Percentiles rank a stretch among this genome's conserved stretches.
Conservation (phyloP, 2,113 vertebrate genomes). For the Ictalurus punctatus region DNA sequence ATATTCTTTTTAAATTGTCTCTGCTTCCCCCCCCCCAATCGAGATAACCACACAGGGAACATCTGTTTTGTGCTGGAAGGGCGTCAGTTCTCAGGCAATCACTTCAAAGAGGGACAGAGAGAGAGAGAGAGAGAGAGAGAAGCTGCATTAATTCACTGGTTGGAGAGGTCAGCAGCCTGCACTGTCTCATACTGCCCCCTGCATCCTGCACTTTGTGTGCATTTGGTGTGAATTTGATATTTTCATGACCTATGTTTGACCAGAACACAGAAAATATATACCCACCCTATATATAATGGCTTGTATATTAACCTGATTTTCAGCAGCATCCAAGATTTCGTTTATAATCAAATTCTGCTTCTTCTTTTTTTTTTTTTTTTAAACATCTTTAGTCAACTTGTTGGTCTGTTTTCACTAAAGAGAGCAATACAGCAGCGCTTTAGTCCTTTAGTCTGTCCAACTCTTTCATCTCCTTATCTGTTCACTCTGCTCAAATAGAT, state of each 20-base stretch:
- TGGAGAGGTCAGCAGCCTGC: slow-evolving; percentile 34
- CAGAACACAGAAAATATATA: not conserved
- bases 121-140: slow-evolving; percentile 53
- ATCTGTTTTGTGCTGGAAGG: slow-evolving; percentile 74
- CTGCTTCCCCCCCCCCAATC: slow-evolving; percentile 54
- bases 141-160: slow-evolving; percentile 45
- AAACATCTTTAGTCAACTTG: not conserved
- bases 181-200: slow-evolving; percentile 3
- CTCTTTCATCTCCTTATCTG: not conserved
- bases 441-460: not conserved
- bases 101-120: slow-evolving; percentile 54
- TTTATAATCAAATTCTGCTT: too few relatives aligned
- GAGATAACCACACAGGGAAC: slow-evolving; percentile 70
- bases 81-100: slow-evolving; percentile 66
- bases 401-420: not conserved
- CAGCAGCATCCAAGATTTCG: too few relatives aligned
- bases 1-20: slow-evolving; percentile 76
- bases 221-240: not conserved
- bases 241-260: not conserved
- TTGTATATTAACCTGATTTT: too few relatives aligned
- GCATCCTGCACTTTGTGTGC: not conserved
- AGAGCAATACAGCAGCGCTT: not conserved
- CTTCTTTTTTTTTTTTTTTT: not conserved
- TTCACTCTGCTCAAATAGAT: not conserved
- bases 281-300: not conserved